These are phyloP conservation scores for Bucco capensis DNA, from an alignment of 2,113 vertebrate species.

Conservation along the genomic window DNA sequence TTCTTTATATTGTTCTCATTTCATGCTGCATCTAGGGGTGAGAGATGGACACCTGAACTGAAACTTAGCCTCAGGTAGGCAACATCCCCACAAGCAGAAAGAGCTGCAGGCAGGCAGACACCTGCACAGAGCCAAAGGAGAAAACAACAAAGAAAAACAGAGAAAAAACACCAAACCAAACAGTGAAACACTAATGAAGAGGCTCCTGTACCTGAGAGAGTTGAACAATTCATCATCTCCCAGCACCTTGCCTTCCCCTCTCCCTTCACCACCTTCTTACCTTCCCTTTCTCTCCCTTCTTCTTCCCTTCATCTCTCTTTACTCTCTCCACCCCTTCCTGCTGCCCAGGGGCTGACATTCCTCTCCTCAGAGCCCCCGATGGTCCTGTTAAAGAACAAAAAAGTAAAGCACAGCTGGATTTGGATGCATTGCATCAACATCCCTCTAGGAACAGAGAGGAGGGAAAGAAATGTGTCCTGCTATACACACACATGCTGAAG, in stretches of 20 bases:
- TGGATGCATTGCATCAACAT: not conserved
- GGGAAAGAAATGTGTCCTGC: not conserved
- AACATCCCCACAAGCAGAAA: rapidly evolving
- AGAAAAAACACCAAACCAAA: not conserved
- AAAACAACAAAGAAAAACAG: not conserved
- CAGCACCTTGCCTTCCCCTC: not conserved
- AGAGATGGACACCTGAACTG: not conserved
- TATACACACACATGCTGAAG: not conserved
- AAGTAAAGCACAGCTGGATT: conserved; percentile 19
- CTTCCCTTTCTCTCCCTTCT: not conserved
- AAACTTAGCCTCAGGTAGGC: not conserved
- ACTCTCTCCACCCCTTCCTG: not conserved
- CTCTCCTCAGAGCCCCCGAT: not conserved
- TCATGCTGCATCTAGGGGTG: not conserved
- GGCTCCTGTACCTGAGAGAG: not conserved
- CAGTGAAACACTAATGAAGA: not conserved
- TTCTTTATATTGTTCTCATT: not conserved
- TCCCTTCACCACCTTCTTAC: not conserved
- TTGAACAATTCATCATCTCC: not conserved
- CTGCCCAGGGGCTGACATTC: not conserved
- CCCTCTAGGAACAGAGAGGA: not conserved
- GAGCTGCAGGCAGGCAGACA: not conserved
- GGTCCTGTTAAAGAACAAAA: not conserved
- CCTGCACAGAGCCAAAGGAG: not conserved
- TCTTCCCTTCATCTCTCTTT: not conserved